Conservation (phyloP, 1,140 invertebrate genomes). For the Scaptomyza graminum region DNA sequence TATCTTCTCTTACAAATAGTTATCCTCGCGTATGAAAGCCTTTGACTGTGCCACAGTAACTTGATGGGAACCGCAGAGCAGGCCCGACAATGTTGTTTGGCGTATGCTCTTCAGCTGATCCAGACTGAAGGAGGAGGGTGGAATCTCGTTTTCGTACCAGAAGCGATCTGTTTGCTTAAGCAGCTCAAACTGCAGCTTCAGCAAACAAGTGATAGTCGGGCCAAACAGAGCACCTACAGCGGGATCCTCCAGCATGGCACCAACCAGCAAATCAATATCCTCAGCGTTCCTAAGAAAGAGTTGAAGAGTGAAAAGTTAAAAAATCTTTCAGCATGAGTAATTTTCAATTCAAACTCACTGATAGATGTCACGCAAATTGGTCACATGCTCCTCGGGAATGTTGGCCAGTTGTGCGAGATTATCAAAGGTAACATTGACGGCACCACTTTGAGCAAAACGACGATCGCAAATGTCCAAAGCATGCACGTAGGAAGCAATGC, state of each 20-base stretch:
- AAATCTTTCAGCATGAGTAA: not conserved
- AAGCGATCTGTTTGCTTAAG: conserved; percentile 94
- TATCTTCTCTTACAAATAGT: conserved; percentile 89
- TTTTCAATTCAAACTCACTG: conserved; percentile 53
- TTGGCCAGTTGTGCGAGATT: conserved; percentile 55
- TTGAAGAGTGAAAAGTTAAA: not conserved
- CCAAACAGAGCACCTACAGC: conserved; percentile 92
- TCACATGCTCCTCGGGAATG: conserved; percentile 79
- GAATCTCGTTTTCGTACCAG: conserved; percentile 98
- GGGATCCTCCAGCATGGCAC: conserved; percentile 92
- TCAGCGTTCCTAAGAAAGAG: conserved; percentile 86
- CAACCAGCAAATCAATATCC: conserved; percentile 94
- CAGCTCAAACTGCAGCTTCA: conserved; percentile 91
- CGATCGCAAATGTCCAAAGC: conserved; percentile 86
- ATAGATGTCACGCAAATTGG: conserved; percentile 76
- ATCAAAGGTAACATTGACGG: conserved; percentile 71
- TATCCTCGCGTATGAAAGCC: conserved; percentile 94
- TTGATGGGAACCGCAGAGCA: conserved; percentile 79
- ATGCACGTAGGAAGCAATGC: conserved; percentile 92
- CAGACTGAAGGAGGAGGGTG: conserved; percentile 91
- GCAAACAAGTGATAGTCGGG: conserved; percentile 93
- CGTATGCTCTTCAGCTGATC: conserved; percentile 89
- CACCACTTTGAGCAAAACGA: conserved; percentile 83
- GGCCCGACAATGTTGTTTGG: conserved; percentile 85
- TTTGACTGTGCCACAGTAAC: conserved; percentile 89